These are phyloP conservation scores for Chloroclysta siterata DNA, from an alignment of 2,888 invertebrate genomes.

Conservation along the genomic window DNA sequence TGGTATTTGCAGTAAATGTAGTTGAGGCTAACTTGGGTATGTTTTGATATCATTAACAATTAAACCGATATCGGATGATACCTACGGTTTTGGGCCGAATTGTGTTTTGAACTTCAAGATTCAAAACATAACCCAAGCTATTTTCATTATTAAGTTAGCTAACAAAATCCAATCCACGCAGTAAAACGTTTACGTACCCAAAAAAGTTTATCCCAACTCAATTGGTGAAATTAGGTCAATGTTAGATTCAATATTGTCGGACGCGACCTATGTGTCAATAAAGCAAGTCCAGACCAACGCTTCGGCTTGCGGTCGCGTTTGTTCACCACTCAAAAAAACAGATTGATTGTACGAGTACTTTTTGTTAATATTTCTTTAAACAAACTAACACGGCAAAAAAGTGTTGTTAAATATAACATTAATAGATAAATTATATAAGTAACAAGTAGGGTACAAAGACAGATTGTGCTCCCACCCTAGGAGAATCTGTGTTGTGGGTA, in stretches of 20 bases:
- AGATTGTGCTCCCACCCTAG: no score
- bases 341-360: no score
- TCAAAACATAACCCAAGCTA: not conserved
- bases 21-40: not conserved
- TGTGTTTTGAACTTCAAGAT: not conserved
- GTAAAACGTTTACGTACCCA: conserved; percentile 29
- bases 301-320: no score
- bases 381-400: no score
- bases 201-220: conserved; percentile 27
- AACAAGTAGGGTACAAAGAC: no score
- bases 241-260: conserved; percentile 6
- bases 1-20: no score
- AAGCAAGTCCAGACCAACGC: no score
- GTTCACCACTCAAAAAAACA: no score
- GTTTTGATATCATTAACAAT: not conserved
- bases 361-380: no score
- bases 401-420: no score
- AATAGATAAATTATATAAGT: no score
- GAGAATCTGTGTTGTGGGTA: no score
- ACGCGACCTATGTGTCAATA: conserved; percentile 3
- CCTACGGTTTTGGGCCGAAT: not conserved
- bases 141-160: conserved; percentile 22
- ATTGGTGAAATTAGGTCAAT: conserved; percentile 24
- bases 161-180: conserved; percentile 16
- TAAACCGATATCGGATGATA: not conserved